Base-by-base conservation (phyloP, 2,888 invertebrate genomes). In the Andrena dorsata region DNA sequence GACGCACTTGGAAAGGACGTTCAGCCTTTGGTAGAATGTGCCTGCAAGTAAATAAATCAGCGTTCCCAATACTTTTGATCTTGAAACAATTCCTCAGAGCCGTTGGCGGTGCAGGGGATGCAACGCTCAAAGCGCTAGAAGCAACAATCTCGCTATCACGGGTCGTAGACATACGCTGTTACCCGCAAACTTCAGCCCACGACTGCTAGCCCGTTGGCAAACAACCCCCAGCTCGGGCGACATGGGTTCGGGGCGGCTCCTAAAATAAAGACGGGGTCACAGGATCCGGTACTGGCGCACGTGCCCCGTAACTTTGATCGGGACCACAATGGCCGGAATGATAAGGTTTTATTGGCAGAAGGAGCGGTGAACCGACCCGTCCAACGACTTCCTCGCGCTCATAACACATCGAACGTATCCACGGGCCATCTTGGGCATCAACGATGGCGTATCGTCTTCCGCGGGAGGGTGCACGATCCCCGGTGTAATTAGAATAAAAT, bases 401-500 rank as follows among this genome's bases (percentile, higher is more conserved):
- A 63, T 80, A 79, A 80, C 80, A 63, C 72, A 51, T 56, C 64
- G 51, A 51, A 35, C 60, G 66, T 76, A 80, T 61, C 64, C 75
- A n/a, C 35, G 49, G 20, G 6, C 47, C 53, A 28, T 51, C 61
- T 35, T 28, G 10, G 63, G 8, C 69, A 53, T 47, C 60, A 35
- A 49, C n/a, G 10, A 8, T 7, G 30, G 8, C 41, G 8, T 26
- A 58, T 5, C 32, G 41, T 13, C n/a, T 32, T 20, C 26, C 41
- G 13, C 41, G 41, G 20, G 7, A 49, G n/a, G 47, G 47, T 13
- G 30, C 49, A 8, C 70, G 30, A 8, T 53, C 30, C 5, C n/a
- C 80, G 28, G 74, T 74, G 58, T 58, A 68, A 73, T 78, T 69
- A 75, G 70, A 80, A 82, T 82, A 81, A 82, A 75, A 75, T 58